Conservation (phyloP, 2,888 invertebrate species). For the Brenthis ino region DNA sequence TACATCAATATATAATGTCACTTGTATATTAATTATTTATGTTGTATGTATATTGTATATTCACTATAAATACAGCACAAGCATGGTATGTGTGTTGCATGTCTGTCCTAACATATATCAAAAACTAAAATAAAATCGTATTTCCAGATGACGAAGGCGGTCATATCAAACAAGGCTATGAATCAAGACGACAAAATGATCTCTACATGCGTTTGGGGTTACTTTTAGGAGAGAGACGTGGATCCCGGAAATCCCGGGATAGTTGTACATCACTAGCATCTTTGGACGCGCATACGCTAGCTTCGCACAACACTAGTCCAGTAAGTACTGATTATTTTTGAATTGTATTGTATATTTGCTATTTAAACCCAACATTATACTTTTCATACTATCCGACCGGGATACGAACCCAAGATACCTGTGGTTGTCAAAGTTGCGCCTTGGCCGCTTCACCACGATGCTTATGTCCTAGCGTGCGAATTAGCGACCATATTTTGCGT, state of each 20-base stretch:
- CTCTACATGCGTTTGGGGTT: slow-evolving; percentile 92
- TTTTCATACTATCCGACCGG: too few species aligned
- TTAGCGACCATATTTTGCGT: too few species aligned
- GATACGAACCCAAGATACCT: too few species aligned
- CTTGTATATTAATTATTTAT: not conserved
- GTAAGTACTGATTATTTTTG: slow-evolving; percentile 56
- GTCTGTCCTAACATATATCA: not conserved
- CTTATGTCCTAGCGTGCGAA: too few species aligned
- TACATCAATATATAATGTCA: not conserved
- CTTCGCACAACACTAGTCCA: slow-evolving; percentile 92
- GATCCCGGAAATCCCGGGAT: slow-evolving; percentile 72
- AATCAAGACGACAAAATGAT: slow-evolving; percentile 84
- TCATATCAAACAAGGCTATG: slow-evolving; percentile 84
- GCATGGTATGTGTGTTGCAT: slow-evolving; percentile 38
- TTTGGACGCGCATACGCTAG: slow-evolving; percentile 85
- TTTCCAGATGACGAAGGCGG: slow-evolving; percentile 87
- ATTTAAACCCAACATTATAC: too few species aligned
- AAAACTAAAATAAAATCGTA: slow-evolving; percentile 20
- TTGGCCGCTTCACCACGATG: too few species aligned
- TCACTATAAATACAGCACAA: slow-evolving; percentile 21
- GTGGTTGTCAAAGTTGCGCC: too few species aligned
- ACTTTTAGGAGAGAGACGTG: slow-evolving; percentile 87
- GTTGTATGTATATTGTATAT: too few species aligned
- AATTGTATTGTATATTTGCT: not conserved
- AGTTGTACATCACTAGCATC: slow-evolving; percentile 82